Evolutionary conservation across 2,888 invertebrate species (phyloP).

Genomic region (Cerastis rubricosa): DNA sequence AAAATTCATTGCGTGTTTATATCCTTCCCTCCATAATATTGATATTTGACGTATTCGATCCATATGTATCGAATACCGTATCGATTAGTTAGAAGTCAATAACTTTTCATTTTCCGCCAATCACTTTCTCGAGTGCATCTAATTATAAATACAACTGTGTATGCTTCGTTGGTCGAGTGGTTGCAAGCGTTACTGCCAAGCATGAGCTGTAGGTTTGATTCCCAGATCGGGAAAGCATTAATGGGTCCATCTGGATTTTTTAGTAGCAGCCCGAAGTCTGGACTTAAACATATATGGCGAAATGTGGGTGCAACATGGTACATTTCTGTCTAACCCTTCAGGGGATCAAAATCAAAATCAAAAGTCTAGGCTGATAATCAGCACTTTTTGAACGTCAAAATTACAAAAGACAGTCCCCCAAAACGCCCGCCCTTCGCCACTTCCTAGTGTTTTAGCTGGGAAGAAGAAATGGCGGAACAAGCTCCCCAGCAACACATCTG

Average conservation of each 20-base stretch:
- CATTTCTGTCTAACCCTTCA: no score
- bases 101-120: constrained; percentile 43
- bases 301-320: no score
- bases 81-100: constrained; percentile 18
- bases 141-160: constrained; percentile 8
- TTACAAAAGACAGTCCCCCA: no score
- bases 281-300: constrained; percentile 27
- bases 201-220: neutral
- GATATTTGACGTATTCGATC: neutral
- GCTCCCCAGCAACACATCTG: no score
- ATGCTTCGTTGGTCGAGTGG: neutral
- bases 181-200: neutral
- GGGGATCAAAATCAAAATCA: no score
- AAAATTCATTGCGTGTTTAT: neutral
- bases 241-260: neutral
- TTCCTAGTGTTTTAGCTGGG: no score
- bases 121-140: constrained; percentile 28
- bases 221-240: neutral
- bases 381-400: no score
- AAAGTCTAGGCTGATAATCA: no score
- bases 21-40: neutral
- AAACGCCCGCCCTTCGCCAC: no score
- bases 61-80: constrained; percentile 20
- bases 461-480: no score
- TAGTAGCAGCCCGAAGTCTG: neutral